phyloP scores from a whole-genome alignment of 2,797 vertebrate species.

The Melanotaenia trifasciata region DNA sequence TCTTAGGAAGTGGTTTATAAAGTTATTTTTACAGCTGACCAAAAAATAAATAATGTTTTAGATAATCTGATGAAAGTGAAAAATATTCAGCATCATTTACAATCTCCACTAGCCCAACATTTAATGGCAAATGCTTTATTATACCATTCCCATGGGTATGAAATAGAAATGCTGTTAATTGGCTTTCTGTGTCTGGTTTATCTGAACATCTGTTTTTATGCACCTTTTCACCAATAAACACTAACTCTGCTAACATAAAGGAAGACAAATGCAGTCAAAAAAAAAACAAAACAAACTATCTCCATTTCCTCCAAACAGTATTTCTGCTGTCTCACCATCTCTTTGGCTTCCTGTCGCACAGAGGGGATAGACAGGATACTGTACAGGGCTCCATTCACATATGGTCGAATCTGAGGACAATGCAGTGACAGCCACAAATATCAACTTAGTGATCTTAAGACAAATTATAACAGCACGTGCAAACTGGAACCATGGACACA shows the following conservation, averaged over 20 bases:
- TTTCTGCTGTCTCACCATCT: conserved; percentile 88
- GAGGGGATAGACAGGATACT: conserved; percentile 91
- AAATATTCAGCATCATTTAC: neutral
- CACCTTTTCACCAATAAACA: conserved; percentile 26
- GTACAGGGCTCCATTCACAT: conserved; percentile 95
- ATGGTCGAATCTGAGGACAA: conserved; percentile 87
- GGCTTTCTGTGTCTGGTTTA: conserved; percentile 1
- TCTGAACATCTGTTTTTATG: conserved; percentile 7
- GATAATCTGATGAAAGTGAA: neutral
- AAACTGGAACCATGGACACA: neutral
- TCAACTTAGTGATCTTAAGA: neutral
- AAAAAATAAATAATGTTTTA: neutral
- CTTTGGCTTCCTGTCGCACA: conserved; percentile 92
- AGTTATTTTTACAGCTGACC: neutral
- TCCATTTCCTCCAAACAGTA: conserved; percentile 47
- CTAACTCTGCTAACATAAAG: conserved; percentile 21
- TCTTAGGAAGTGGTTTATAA: neutral
- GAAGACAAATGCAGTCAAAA: conserved; percentile 29
- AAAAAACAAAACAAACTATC: conserved; percentile 36
- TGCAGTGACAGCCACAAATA: conserved; percentile 28
- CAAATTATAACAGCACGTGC: conserved; percentile 10
- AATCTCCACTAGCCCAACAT: neutral
- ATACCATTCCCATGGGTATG: neutral
- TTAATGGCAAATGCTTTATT: neutral
- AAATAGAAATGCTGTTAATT: neutral